These are phyloP conservation scores for Cinclus cinclus DNA, from an alignment of 2,113 vertebrate genomes.

Conservation along the genomic window DNA sequence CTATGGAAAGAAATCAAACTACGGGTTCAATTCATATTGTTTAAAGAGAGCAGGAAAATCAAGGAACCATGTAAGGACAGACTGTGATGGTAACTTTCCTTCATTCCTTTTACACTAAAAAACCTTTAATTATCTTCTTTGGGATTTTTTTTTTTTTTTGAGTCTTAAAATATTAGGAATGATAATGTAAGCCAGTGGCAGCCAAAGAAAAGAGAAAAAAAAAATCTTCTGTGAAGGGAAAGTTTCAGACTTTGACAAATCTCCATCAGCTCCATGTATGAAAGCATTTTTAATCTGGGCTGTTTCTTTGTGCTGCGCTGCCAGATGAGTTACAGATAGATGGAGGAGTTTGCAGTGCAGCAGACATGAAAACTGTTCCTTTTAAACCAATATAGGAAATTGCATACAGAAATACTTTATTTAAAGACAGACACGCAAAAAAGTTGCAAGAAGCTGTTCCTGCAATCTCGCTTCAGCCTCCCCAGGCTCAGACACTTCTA, in stretches of 20 bases:
- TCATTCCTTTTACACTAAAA: not conserved
- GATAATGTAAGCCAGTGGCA: not conserved
- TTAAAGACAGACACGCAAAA: not conserved
- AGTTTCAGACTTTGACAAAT: not conserved
- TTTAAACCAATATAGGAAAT: conserved; percentile 6
- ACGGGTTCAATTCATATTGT: not conserved
- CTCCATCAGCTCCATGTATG: not conserved
- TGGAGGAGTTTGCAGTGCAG: conserved; percentile 1
- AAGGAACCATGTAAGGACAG: not conserved
- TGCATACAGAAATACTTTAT: not conserved
- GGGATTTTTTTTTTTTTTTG: not conserved
- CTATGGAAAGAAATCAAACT: not conserved
- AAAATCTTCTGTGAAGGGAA: not conserved
- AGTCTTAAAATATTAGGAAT: not conserved
- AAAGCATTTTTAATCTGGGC: not conserved
- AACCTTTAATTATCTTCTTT: not conserved
- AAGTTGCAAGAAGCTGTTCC: not conserved
- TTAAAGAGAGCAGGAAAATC: not conserved
- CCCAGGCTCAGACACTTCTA: not conserved
- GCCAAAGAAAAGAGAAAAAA: not conserved
- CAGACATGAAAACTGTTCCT: not conserved
- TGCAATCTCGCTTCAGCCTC: not conserved
- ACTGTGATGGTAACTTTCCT: not conserved
- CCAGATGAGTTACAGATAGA: conserved; percentile 31
- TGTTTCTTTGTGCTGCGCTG: not conserved